These are phyloP conservation scores for Bombus difficillimus DNA, from an alignment of 1,140 invertebrate species.

Conservation along the genomic window DNA sequence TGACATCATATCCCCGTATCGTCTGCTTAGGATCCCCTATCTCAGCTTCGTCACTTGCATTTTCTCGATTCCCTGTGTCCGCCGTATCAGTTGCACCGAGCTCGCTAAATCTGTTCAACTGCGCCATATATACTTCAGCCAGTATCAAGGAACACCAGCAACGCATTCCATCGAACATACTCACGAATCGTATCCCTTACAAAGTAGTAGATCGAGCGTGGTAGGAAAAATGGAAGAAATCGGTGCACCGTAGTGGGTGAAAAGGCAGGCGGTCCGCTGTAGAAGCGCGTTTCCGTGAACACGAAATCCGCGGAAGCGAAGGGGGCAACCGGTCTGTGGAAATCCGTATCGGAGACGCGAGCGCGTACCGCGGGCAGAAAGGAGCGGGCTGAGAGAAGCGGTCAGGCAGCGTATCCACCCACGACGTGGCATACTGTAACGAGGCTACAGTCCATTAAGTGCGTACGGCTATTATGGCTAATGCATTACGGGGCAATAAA, in stretches of 20 bases:
- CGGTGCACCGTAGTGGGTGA: not conserved
- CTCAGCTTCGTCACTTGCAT: not conserved
- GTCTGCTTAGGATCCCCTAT: not conserved
- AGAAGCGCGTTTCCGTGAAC: conserved; percentile 11
- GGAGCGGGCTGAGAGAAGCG: conserved; percentile 40
- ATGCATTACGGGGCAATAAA: conserved; percentile 76
- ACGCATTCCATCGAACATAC: conserved; percentile 30
- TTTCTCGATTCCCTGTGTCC: conserved; percentile 1
- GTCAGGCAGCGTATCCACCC: conserved; percentile 73
- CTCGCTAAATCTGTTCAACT: conserved; percentile 4
- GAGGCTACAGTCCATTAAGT: conserved; percentile 79
- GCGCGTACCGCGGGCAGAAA: conserved; percentile 30
- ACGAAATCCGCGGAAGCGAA: not conserved
- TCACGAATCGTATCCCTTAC: not conserved
- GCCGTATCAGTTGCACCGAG: not conserved
- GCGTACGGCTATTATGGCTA: conserved; percentile 76
- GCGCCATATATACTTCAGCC: not conserved
- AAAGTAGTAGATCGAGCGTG: too few species aligned
- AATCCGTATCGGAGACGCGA: conserved; percentile 29
- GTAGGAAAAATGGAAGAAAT: not conserved
- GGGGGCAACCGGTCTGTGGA: conserved; percentile 8
- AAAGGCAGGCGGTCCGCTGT: not conserved
- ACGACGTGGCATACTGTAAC: conserved; percentile 77
- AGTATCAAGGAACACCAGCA: conserved; percentile 17
- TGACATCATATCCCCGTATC: too few species aligned